These are phyloP conservation scores for Drosophila aff. DNA, from an alignment of 1,140 invertebrate genomes.

Conservation along the genomic window DNA sequence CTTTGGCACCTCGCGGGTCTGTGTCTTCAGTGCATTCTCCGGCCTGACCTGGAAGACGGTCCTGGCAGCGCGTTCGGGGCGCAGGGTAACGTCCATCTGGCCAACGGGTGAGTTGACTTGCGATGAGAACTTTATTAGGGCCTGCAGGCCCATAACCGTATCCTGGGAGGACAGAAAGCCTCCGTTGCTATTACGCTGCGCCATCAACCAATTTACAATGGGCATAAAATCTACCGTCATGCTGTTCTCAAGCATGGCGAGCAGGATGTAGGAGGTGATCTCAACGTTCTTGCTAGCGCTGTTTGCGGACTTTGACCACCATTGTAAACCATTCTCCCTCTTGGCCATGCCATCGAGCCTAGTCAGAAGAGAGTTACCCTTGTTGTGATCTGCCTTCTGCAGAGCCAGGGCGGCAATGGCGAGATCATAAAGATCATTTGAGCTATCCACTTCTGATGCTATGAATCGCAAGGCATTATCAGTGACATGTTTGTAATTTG, in stretches of 20 bases:
- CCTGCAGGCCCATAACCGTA: conserved; percentile 89
- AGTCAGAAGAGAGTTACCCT: conserved; percentile 30
- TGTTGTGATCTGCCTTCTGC: conserved; percentile 89
- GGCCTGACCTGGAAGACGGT: conserved; percentile 76
- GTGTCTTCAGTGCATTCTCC: conserved; percentile 84
- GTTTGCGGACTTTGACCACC: conserved; percentile 82
- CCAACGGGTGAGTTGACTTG: conserved; percentile 49
- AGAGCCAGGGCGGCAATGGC: conserved; percentile 91
- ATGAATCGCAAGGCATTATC: conserved; percentile 93
- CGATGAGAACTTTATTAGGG: conserved; percentile 87
- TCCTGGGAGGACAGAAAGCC: conserved; percentile 91
- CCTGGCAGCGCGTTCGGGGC: conserved; percentile 21
- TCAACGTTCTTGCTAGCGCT: conserved; percentile 89
- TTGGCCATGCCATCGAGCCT: conserved; percentile 55
- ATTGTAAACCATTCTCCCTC: conserved; percentile 51
- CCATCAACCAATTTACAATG: conserved; percentile 89
- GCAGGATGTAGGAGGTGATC: conserved; percentile 90
- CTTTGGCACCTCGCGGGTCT: conserved; percentile 75
- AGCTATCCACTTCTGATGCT: conserved; percentile 88
- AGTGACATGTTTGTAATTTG: conserved; percentile 87
- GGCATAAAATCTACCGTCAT: conserved; percentile 86
- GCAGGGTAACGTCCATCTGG: conserved; percentile 47
- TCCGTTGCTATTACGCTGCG: conserved; percentile 90
- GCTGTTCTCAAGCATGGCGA: conserved; percentile 87
- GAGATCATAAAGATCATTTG: conserved; percentile 91